phyloP scores from a whole-genome alignment of 2,113 vertebrate species.

The Paramisgurnus dabryanus region DNA sequence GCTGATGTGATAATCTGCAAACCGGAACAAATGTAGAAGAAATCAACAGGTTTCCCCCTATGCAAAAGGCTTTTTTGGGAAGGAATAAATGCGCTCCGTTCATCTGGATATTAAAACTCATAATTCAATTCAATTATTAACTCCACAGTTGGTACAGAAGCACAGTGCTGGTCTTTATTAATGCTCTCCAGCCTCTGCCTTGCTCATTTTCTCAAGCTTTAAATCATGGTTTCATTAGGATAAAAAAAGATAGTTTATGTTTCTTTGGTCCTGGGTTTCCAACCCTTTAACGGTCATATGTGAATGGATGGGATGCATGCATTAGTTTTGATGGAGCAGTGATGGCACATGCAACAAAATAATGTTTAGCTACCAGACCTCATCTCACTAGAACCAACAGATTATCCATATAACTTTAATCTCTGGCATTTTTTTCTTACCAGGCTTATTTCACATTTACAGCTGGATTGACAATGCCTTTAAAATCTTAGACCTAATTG shows the following conservation, averaged over 20 bases:
- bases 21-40: conserved; percentile 22
- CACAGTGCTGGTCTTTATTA: conserved; percentile 3
- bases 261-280: not conserved
- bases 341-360: not conserved
- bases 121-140: conserved; percentile 36
- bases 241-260: conserved; percentile 25
- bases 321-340: conserved; percentile 18
- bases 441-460: not conserved
- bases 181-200: not conserved
- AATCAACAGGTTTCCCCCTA: conserved; percentile 13
- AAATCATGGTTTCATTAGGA: conserved; percentile 31
- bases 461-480: too few species aligned
- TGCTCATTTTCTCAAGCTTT: conserved; percentile 7
- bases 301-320: not conserved
- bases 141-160: conserved; percentile 3
- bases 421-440: not conserved
- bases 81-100: conserved; percentile 41
- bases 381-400: conserved; percentile 23
- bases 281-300: not conserved
- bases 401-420: not conserved
- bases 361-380: conserved; percentile 17
- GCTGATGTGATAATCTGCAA: conserved; percentile 43
- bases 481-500: too few species aligned
- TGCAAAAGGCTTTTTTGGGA: conserved; percentile 27
- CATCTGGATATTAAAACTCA: conserved; percentile 39